phyloP scores from a whole-genome alignment of 1,140 invertebrate genomes.

The Andrena cerasifolii region DNA sequence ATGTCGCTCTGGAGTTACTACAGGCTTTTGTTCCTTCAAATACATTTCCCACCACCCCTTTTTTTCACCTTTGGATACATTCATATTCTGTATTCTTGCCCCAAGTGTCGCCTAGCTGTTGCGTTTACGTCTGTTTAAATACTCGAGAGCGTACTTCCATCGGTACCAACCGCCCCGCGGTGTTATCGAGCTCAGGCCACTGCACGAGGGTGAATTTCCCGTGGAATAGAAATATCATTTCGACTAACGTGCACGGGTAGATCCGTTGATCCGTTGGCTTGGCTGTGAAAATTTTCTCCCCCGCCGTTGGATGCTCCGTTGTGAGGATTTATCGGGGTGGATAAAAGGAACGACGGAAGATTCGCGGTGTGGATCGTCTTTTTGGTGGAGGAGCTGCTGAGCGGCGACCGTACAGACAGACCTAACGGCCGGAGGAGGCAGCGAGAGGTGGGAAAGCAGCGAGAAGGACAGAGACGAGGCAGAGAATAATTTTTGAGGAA shows the following conservation, averaged over 20 bases:
- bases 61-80: no score
- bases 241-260: constrained; percentile 35
- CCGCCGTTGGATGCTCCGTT: constrained; percentile 31
- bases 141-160: constrained; percentile 14
- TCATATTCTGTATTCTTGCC: no score
- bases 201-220: constrained; percentile 9
- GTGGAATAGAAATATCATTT: constrained; percentile 62
- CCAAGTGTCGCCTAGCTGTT: no score
- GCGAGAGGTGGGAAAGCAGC: background rate
- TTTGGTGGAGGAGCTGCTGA: constrained; percentile 33
- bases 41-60: no score
- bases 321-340: constrained; percentile 61
- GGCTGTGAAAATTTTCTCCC: constrained; percentile 60
- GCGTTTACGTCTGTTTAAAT: no score
- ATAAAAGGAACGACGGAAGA: constrained; percentile 56
- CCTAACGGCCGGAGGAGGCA: background rate
- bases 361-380: constrained; percentile 51
- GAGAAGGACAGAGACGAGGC: background rate
- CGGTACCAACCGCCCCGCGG: constrained; percentile 48
- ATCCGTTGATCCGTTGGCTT: constrained; percentile 58
- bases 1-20: no score
- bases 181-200: constrained; percentile 7
- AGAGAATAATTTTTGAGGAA: constrained; percentile 59
- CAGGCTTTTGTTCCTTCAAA: no score
- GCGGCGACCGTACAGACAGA: constrained; percentile 5